phyloP scores from a whole-genome alignment of 30 jellyfish, hydroid and myxozoan species.

The Pelagia noctiluca region DNA sequence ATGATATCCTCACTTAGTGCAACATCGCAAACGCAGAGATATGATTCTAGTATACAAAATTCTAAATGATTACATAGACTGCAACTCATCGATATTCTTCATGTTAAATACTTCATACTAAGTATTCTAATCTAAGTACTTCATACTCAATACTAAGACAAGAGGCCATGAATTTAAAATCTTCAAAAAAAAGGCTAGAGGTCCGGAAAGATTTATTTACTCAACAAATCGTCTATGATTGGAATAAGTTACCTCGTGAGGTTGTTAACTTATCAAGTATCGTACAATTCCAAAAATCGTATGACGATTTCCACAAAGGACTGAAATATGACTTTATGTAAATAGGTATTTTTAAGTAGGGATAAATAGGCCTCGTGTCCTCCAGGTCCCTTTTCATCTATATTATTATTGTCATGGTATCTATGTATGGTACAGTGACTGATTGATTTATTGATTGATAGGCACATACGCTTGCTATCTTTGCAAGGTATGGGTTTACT shows the following conservation, averaged over 20 bases:
- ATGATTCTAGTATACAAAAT: not conserved
- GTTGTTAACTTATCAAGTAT: not conserved
- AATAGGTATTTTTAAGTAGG: not conserved
- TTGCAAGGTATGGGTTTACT: too few species aligned
- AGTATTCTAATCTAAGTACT: too few species aligned
- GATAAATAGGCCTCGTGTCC: slow-evolving; percentile 4
- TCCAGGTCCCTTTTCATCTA: slow-evolving; percentile 6
- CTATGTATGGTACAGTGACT: too few species aligned
- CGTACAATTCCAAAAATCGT: not conserved
- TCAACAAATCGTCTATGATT: not conserved
- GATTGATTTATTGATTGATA: too few species aligned
- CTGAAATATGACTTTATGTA: not conserved
- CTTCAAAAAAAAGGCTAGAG: not conserved
- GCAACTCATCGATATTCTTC: not conserved
- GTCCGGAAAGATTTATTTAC: not conserved
- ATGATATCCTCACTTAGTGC: slow-evolving; percentile 2
- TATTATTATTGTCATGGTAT: not conserved
- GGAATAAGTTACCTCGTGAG: not conserved
- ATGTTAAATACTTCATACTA: not conserved
- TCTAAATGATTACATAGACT: not conserved
- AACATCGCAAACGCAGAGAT: not conserved
- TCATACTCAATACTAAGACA: too few species aligned
- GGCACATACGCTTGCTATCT: too few species aligned
- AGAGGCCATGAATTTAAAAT: not conserved
- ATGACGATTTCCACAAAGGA: slow-evolving; percentile 1